A percentile compares a stretch with the other conserved stretches of the same genome.
phyloP scores from a whole-genome alignment of 35 echinoderm and acorn worm species.

The Lytechinus variegatus region DNA sequence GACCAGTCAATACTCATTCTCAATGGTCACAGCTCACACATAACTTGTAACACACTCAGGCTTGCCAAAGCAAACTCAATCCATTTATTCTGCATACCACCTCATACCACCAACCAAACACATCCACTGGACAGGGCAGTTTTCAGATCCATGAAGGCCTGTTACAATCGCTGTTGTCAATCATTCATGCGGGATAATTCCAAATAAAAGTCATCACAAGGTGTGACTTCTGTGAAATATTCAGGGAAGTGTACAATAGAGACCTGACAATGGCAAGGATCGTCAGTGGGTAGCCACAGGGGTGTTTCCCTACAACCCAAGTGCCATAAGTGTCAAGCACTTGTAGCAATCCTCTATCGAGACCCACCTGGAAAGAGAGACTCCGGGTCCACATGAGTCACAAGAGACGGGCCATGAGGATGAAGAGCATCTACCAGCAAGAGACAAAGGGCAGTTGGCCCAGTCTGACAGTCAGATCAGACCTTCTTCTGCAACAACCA shows the following conservation, averaged over 20 bases:
- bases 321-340: constrained; percentile 62
- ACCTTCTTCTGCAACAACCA: not conserved
- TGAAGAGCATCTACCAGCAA: not conserved
- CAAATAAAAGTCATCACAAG: constrained; percentile 63
- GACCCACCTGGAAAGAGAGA: constrained; percentile 38
- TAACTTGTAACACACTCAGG: constrained; percentile 49
- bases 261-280: constrained; percentile 57
- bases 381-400: not conserved
- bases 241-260: constrained; percentile 36
- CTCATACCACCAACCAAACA: constrained; percentile 72
- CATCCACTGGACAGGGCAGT: constrained; percentile 72
- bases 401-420: not conserved
- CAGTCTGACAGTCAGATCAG: not conserved
- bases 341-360: constrained; percentile 61
- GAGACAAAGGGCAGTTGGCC: not conserved
- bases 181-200: constrained; percentile 72
- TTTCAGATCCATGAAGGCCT: constrained; percentile 63
- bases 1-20: constrained; percentile 58
- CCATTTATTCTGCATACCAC: constrained; percentile 56
- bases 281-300: constrained; percentile 67
- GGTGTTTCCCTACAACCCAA: constrained; percentile 62
- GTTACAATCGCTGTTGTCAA: constrained; percentile 69
- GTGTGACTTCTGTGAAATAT: constrained; percentile 69
- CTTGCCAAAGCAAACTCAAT: constrained; percentile 56
- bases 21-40: constrained; percentile 61